Base-by-base conservation (phyloP, 2,113 vertebrate species). In the Cacatua alba region DNA sequence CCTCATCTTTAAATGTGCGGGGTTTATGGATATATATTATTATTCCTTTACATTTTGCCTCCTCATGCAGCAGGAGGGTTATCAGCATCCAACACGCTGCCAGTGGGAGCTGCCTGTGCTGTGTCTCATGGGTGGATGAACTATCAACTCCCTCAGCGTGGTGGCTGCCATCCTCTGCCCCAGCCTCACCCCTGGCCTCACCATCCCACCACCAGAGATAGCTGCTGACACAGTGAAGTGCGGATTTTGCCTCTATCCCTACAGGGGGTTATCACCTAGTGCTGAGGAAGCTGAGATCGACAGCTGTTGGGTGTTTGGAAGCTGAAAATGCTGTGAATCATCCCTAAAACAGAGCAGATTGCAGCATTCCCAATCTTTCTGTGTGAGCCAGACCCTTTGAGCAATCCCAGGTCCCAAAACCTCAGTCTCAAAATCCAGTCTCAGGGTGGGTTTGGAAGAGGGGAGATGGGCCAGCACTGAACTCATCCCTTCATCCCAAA, bases 71-170 rank as follows among this genome's bases (percentile, higher is more conserved):
- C 51, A 24, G 55, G 59, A 64, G 31, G 18, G 21, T 92, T 96
- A 97, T 94, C 95, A 6, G 81, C 13, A 8, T 31, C 90, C 77
- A 21, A n/a, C 94, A 96, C 9, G 4, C 29, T 3, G 60, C 23
- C 0, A 28, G 64, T 13, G 59, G 69, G 77, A 86, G 52, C 62
- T 2, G 41, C 82, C 91, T 33, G 48, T 35, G 64, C 69, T 16
- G 18, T 15, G 55, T 62, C 65, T 76, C 21, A 1, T 17, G 91
- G 70, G 63, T 53, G 91, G 63, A 29, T 53, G 91, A 59, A 26
- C 24, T 65, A 37, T 41, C 48, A n/a, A 39, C 78, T 60, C 53
- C 37, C 59, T 35, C 9, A 21, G 87, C 19, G 7, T 5, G 67
- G 70, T 6, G 29, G 57, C 63, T 35, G 52, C 83, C 4, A 7